Conservation (phyloP, 2,797 vertebrate species). For the Setipinna tenuifilis region DNA sequence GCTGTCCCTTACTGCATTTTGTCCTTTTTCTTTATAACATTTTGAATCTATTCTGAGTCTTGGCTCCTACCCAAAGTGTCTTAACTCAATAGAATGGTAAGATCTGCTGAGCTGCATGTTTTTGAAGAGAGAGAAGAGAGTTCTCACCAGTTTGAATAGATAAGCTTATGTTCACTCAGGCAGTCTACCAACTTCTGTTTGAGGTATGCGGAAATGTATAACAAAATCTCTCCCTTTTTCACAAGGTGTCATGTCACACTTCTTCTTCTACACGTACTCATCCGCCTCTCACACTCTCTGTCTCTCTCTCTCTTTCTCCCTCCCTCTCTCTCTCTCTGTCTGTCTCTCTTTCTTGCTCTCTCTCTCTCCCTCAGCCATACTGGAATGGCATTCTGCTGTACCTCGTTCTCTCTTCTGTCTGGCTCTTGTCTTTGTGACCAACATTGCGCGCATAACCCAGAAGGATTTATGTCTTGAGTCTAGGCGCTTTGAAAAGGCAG, state of each 20-base stretch:
- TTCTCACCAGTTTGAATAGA: not conserved
- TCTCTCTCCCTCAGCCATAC: conserved; percentile 8
- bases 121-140: not conserved
- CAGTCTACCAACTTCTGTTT: not conserved
- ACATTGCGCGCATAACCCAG: conserved; percentile 29
- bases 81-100: not conserved
- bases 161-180: not conserved
- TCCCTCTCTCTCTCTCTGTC: conserved; percentile 15
- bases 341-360: not conserved
- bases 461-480: conserved; percentile 35
- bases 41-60: not conserved
- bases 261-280: not conserved
- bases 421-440: conserved; percentile 13
- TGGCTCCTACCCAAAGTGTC: not conserved
- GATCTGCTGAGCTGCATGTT: not conserved
- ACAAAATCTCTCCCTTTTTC: not conserved
- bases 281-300: not conserved
- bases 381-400: conserved; percentile 30
- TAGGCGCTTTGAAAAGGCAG: conserved; percentile 40
- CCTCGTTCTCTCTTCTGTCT: not conserved
- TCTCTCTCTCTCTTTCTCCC: not conserved
- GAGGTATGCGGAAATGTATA: not conserved
- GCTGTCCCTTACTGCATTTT: not conserved
- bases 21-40: not conserved
- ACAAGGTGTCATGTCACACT: not conserved